phyloP scores from a whole-genome alignment of 2,888 invertebrate species.

The Listrodromus nycthemerus region DNA sequence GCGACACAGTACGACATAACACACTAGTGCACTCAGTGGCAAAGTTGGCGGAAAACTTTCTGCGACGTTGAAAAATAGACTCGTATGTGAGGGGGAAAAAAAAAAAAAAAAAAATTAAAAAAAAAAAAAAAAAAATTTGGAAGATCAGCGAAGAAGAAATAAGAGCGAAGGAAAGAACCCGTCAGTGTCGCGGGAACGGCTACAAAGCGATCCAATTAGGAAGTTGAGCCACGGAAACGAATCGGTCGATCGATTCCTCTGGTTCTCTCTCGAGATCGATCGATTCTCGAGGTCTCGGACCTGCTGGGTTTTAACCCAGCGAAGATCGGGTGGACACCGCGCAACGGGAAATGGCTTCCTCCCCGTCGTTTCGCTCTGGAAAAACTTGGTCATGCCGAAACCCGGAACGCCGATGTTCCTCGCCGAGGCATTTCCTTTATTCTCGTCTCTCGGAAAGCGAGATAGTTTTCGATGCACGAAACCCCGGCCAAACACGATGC shows the following conservation, averaged over 20 bases:
- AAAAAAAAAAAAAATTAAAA: slow-evolving; percentile 9
- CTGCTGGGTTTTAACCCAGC: slow-evolving; percentile 58
- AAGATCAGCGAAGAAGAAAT: slow-evolving; percentile 36
- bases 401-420: neutral
- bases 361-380: slow-evolving; percentile 11
- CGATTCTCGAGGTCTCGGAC: slow-evolving; percentile 60
- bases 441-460: slow-evolving; percentile 37
- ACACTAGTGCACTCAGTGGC: slow-evolving; percentile 15
- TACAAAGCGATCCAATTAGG: slow-evolving; percentile 80
- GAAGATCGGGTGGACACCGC: slow-evolving; percentile 14
- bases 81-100: neutral
- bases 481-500: neutral
- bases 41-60: slow-evolving; percentile 19
- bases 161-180: slow-evolving; percentile 43
- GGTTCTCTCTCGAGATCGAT: slow-evolving; percentile 38
- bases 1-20: neutral
- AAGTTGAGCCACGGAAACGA: slow-evolving; percentile 77
- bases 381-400: slow-evolving; percentile 9
- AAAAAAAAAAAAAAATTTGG: neutral
- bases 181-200: slow-evolving; percentile 58
- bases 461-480: slow-evolving; percentile 60
- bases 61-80: slow-evolving; percentile 41
- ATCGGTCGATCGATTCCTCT: slow-evolving; percentile 74
- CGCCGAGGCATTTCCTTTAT: slow-evolving; percentile 34
- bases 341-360: neutral